Percentiles rank a stretch among this genome's conserved stretches.
phyloP scores from a whole-genome alignment of 2,797 vertebrate genomes.

The Melanotaenia pygmaea region DNA sequence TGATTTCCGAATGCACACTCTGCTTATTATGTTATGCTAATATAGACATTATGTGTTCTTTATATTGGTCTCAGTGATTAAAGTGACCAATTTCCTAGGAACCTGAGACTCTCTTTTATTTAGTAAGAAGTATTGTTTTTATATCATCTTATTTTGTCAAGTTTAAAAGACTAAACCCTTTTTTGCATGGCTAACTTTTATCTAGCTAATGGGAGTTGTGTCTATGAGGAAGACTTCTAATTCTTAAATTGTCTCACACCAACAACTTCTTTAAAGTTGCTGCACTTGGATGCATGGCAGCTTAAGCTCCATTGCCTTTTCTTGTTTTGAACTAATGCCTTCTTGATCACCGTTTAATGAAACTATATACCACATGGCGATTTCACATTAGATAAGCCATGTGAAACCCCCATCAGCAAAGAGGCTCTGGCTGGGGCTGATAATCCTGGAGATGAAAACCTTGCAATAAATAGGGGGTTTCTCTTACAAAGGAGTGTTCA shows the following conservation, averaged over 20 bases:
- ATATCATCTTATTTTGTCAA: conserved; percentile 81
- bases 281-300: conserved; percentile 99
- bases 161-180: conserved; percentile 83
- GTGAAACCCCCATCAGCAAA: conserved; percentile 99
- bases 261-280: conserved; percentile 99
- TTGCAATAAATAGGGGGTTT: conserved; percentile 97
- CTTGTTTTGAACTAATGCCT: conserved; percentile 99
- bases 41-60: conserved; percentile 75
- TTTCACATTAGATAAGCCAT: conserved; percentile 99
- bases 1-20: conserved; percentile 65
- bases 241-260: conserved; percentile 99
- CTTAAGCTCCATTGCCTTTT: conserved; percentile 99
- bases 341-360: conserved; percentile 99
- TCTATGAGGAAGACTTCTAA: conserved; percentile 99
- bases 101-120: conserved; percentile 72
- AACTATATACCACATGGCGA: conserved; percentile 99
- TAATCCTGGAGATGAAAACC: conserved; percentile 99
- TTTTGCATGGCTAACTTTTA: conserved; percentile 87
- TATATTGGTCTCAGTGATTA: conserved; percentile 73
- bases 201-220: conserved; percentile 99
- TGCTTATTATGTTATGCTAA: conserved; percentile 77
- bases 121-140: conserved; percentile 82
- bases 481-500: conserved; percentile 97
- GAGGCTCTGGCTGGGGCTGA: conserved; percentile 99
- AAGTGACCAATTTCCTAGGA: conserved; percentile 75